These are phyloP conservation scores for Pluvialis apricaria DNA, from an alignment of 2,113 vertebrate genomes.

Conservation along the genomic window DNA sequence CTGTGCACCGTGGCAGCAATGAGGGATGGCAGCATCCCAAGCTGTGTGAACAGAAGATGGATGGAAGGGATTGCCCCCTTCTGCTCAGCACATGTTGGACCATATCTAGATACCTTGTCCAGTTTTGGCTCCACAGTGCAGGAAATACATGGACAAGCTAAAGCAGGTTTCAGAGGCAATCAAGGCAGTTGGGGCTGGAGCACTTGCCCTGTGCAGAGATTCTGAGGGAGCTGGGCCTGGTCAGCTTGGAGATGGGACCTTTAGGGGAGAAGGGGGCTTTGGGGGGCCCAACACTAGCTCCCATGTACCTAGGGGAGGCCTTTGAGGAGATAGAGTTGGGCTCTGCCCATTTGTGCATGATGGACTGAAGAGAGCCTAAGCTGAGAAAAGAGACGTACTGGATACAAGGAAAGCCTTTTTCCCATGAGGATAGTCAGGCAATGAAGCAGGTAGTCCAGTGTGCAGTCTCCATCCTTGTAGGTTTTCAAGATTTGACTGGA, in stretches of 20 bases:
- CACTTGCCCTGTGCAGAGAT: background rate
- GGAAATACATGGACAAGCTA: background rate
- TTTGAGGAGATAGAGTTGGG: background rate
- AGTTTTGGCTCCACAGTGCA: background rate
- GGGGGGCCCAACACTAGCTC: background rate
- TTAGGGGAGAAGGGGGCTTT: background rate
- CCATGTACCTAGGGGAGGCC: background rate
- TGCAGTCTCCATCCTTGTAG: background rate
- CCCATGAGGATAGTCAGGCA: background rate
- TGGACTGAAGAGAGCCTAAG: background rate
- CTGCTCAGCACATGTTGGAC: background rate
- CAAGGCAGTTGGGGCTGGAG: too few relatives aligned
- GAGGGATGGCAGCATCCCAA: background rate
- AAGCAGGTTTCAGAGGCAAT: background rate
- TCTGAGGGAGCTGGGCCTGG: background rate
- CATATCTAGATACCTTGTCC: background rate
- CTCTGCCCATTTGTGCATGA: too few relatives aligned
- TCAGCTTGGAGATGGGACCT: background rate
- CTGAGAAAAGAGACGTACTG: background rate
- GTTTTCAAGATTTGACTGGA: background rate
- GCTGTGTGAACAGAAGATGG: background rate
- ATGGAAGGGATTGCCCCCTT: background rate
- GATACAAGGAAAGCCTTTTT: background rate
- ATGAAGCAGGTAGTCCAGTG: background rate
- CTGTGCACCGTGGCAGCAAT: background rate